Evolutionary conservation across 2,888 invertebrate genomes (phyloP).

Genomic region (Griposia aprilina): DNA sequence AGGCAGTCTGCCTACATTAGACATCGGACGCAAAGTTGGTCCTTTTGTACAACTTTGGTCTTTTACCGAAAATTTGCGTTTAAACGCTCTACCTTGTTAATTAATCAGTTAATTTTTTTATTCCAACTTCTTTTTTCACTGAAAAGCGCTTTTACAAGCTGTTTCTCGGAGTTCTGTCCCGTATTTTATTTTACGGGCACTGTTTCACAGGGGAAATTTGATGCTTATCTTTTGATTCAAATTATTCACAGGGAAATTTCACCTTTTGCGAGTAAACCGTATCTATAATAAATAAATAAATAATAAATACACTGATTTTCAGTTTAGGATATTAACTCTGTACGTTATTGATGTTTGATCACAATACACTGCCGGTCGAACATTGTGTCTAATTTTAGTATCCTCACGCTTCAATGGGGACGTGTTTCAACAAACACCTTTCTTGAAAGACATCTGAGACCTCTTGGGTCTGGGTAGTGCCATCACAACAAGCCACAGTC

Average conservation of each 20-base stretch:
- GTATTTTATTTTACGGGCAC: slow-evolving; percentile 28
- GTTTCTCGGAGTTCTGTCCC: slow-evolving; percentile 6
- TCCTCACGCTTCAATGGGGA: slow-evolving; percentile 23
- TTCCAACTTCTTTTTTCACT: slow-evolving; percentile 34
- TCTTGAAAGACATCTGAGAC: slow-evolving; percentile 42
- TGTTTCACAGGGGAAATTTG: slow-evolving; percentile 53
- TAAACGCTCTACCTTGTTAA: slow-evolving; percentile 40
- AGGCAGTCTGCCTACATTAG: slow-evolving; percentile 57
- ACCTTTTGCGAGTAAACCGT: slow-evolving; percentile 17
- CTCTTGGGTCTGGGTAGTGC: slow-evolving; percentile 64
- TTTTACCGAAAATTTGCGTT: slow-evolving; percentile 41
- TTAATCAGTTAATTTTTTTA: slow-evolving; percentile 48
- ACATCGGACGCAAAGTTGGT: slow-evolving; percentile 47
- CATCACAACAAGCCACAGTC: slow-evolving; percentile 48
- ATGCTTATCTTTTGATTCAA: slow-evolving; percentile 58
- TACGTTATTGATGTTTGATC: slow-evolving; percentile 34
- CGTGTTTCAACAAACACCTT: slow-evolving; percentile 40
- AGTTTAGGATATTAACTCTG: slow-evolving; percentile 40
- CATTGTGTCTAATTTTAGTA: slow-evolving; percentile 51
- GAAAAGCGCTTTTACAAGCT: slow-evolving; percentile 23
- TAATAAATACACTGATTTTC: slow-evolving; percentile 2
- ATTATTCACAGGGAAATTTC: slow-evolving; percentile 19
- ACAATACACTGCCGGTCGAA: slow-evolving; percentile 19
- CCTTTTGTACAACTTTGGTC: slow-evolving; percentile 38
- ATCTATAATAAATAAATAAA: slow-evolving; percentile 25